phyloP scores from a whole-genome alignment of 64 coral and sea anemone species.

The Trachythela sp. region DNA sequence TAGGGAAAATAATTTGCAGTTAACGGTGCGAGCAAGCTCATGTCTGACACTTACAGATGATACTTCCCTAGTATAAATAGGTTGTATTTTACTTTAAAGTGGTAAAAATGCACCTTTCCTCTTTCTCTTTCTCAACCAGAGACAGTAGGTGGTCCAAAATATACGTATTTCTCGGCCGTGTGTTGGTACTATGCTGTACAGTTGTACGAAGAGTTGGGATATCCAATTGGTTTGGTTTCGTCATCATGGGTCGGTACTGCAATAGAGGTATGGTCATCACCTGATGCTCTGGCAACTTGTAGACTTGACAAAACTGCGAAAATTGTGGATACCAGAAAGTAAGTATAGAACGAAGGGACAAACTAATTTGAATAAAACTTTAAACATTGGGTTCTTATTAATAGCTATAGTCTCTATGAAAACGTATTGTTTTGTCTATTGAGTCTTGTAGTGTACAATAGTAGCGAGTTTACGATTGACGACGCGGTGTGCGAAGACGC shows the following conservation, averaged over 20 bases:
- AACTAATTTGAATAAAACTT: too few relatives aligned
- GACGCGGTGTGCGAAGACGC: too few relatives aligned
- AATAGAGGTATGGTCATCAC: slow-evolving; percentile 88
- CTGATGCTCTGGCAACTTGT: slow-evolving; percentile 72
- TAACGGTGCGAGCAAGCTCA: too few relatives aligned
- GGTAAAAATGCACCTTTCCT: neutral
- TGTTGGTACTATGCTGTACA: slow-evolving; percentile 98
- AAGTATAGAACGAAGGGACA: neutral
- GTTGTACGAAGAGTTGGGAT: slow-evolving; percentile 65
- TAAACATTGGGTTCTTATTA: too few relatives aligned
- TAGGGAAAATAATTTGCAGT: neutral
- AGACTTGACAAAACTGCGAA: neutral
- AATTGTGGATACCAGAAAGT: neutral
- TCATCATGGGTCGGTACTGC: slow-evolving; percentile 92
- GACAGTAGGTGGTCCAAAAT: slow-evolving; percentile 68
- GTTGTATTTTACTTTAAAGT: too few relatives aligned
- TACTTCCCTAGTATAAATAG: too few relatives aligned
- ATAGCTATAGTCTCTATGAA: too few relatives aligned
- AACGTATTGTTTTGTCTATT: too few relatives aligned
- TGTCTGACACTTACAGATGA: too few relatives aligned
- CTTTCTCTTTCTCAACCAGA: slow-evolving; percentile 24
- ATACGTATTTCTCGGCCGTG: slow-evolving; percentile 90
- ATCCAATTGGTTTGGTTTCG: slow-evolving; percentile 76
- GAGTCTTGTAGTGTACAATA: too few relatives aligned
- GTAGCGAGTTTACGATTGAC: too few relatives aligned